Percentiles rank a stretch among this genome's conserved stretches.
These are phyloP conservation scores for Oncorhynchus kisutch DNA, from an alignment of 2,113 vertebrate species.

Conservation along the genomic window DNA sequence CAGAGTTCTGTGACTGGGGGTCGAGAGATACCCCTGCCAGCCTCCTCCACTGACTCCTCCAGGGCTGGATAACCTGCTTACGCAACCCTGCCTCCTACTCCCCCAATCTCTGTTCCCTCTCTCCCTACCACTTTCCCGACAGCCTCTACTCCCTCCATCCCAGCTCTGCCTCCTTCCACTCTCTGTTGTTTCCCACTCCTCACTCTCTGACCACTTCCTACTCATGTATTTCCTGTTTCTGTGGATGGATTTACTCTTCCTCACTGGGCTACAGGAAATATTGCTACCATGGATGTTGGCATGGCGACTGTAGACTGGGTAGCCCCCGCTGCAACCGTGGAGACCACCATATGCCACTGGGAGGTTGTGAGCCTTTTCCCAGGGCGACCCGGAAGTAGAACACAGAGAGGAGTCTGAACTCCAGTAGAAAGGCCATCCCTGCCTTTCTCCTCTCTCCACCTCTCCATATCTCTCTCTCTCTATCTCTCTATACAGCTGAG, in stretches of 20 bases:
- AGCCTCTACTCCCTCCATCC: conserved; percentile 16
- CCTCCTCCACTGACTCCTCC: too few species aligned
- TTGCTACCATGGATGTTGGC: conserved; percentile 62
- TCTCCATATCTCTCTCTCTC: conserved; percentile 35
- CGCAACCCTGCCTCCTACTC: too few species aligned
- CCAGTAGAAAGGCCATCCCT: conserved; percentile 47
- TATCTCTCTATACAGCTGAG: conserved; percentile 48
- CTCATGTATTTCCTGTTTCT: conserved; percentile 63
- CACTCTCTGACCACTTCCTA: conserved; percentile 41
- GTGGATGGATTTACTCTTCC: conserved; percentile 62
- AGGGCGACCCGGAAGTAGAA: conserved; percentile 61
- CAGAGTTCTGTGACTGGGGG: conserved; percentile 13
- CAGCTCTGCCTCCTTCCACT: conserved; percentile 9
- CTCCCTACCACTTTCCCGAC: conserved; percentile 27
- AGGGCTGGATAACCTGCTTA: too few species aligned
- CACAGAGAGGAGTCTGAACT: conserved; percentile 60
- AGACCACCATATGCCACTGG: conserved; percentile 44
- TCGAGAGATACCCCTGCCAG: too few species aligned
- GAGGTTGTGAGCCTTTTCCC: conserved; percentile 43
- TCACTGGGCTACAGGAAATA: conserved; percentile 34
- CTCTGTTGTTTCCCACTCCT: conserved; percentile 33
- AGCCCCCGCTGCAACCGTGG: conserved; percentile 72
- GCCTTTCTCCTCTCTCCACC: conserved; percentile 36
- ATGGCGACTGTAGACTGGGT: conserved; percentile 71
- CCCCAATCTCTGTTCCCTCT: conserved; percentile 4